phyloP scores from a whole-genome alignment of 2,797 vertebrate species.

The Acanthurus lineatus region DNA sequence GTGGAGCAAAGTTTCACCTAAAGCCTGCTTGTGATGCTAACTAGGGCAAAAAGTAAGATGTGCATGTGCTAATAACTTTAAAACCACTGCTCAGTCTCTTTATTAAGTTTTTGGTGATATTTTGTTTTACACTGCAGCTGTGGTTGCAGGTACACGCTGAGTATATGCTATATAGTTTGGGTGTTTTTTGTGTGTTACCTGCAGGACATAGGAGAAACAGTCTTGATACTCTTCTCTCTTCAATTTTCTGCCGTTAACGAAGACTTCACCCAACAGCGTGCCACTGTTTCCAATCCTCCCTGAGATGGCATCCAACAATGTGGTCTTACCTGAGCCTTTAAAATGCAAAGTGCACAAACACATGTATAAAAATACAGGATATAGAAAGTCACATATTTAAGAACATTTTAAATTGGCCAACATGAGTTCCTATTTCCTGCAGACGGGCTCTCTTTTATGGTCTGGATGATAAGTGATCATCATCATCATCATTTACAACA shows the following conservation, averaged over 20 bases:
- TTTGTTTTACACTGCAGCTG: neutral
- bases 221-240: conserved; percentile 91
- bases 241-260: conserved; percentile 89
- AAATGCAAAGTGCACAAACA: conserved; percentile 20
- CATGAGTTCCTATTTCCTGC: neutral
- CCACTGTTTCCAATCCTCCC: conserved; percentile 88
- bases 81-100: conserved; percentile 8
- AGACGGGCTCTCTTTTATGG: no score
- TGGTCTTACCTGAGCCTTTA: conserved; percentile 97
- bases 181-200: conserved; percentile 82
- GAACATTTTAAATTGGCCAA: neutral
- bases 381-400: neutral
- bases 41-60: conserved; percentile 13
- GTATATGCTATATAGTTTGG: neutral
- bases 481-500: no score
- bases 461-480: no score
- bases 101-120: neutral
- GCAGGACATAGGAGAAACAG: conserved; percentile 96
- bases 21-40: conserved; percentile 31
- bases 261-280: conserved; percentile 89
- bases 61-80: neutral
- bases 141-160: neutral
- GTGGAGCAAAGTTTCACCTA: conserved; percentile 37
- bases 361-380: conserved; percentile 4
- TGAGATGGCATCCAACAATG: conserved; percentile 92